Base-by-base conservation (phyloP, 2,797 vertebrate species). In the Aplochiton taeniatus region DNA sequence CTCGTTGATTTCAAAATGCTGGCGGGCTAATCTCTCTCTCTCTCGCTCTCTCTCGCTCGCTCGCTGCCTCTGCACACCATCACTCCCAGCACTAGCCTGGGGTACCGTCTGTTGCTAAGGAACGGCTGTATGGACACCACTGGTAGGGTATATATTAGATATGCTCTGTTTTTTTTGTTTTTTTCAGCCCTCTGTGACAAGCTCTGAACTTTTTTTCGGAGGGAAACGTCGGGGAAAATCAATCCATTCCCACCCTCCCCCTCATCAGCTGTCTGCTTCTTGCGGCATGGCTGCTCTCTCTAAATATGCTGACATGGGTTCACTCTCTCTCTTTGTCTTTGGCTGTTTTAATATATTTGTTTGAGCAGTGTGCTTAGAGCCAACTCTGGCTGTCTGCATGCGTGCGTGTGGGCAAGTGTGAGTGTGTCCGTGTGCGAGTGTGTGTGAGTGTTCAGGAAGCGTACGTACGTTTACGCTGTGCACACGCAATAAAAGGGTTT, bases 21-120 rank as follows among this genome's bases (percentile, higher is more conserved):
- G 31, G 31, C 31, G 31, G 31, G 31, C 31, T 3, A 31, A 31
- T 31, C 31, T 41, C 4, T 10, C 12, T 41, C 47, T 51, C 13
- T 43, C 44, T 31, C 6, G 11, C 20, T 20, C n/a, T 18, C 58
- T 47, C 11, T 12, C 44, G 11, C 16, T 47, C 58, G 9, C 10
- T 47, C n/a, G 1, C 43, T 60, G 11, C 9, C 11, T 50, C 49
- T 50, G 12, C 14, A 12, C n/a, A 12, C n/a, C 49, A 13, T 14
- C 49, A 7, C 49, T 50, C 49, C 49, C 49, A 13, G 12, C 14
- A 13, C 76, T 18, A 76, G 77, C 88, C 87, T 83, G 49, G 53
- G 20, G 62, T 78, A 73, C 83, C 82, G 87, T 80, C 79, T 89
- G 91, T 93, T 94, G 90, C 91, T 93, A 92, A 88, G 91, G 89